Evolutionary conservation across 1,140 invertebrate species (phyloP), one percentile per base, ranked within the genome.

Genomic region (Macrobrachium nipponense): DNA sequence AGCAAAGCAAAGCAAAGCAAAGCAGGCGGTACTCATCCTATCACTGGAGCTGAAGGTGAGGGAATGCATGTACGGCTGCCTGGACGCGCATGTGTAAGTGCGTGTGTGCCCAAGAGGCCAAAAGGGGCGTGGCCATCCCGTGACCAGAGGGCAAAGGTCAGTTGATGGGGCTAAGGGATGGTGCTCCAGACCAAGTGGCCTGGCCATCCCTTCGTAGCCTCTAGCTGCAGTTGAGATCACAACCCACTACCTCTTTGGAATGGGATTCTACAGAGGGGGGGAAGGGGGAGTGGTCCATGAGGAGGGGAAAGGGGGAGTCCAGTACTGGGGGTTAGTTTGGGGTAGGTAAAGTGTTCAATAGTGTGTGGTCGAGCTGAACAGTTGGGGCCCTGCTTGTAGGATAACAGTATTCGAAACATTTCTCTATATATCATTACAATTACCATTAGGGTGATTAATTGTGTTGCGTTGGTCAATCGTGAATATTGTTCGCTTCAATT

Each of bases 141-240:
- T 82, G 81, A 82, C 81, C 81, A 82, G 81, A 75, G 81, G 81
- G 81, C 81, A 82, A 44, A 76, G 81, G 81, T 82, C 81, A 82
- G 81, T 72, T 82, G 81, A 72, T 43, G 60, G 62, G 70, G 80
- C 70, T 27, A 62, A 82, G 68, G 81, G 60, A 75, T 70, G 81
- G 60, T 15, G 36, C n/a, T 61, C 78, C 59, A 14, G 70, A 51
- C 51, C 73, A 73, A 72, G 58, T 51, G 72, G 70, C 23, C 23
- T 36, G 36, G 59, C 60, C 58, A 14, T 70, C 62, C 81, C 72
- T 82, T 36, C 27, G 58, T 60, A 20, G 58, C 70, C 58, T 60
- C 70, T 43, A 51, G 66, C 66, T 59, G 70, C 51, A 51, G 51
- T 51, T 51, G 51, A 51, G 51, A 51, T 51, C 51, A 51, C 12